These are phyloP conservation scores for Oligia latruncula DNA, from an alignment of 2,888 invertebrate species.

Conservation along the genomic window DNA sequence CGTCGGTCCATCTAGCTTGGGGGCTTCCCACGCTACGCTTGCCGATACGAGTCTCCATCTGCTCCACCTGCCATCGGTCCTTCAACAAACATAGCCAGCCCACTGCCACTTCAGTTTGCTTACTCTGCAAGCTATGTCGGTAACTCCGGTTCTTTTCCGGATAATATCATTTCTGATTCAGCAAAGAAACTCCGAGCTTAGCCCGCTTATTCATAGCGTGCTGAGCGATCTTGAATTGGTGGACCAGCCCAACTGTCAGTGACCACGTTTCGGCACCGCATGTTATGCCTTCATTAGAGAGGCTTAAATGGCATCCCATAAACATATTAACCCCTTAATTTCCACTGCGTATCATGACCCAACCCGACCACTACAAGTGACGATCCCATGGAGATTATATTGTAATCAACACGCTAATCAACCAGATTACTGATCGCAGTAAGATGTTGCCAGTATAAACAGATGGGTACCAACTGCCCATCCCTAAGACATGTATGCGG, in stretches of 20 bases:
- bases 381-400: conserved; percentile 13
- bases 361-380: conserved; percentile 4
- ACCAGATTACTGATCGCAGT: conserved; percentile 15
- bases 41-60: neutral
- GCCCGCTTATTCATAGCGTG: neutral
- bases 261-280: neutral
- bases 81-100: neutral
- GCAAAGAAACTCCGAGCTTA: neutral
- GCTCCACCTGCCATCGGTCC: neutral
- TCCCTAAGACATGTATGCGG: neutral
- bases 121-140: neutral
- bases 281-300: neutral
- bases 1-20: neutral
- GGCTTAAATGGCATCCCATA: neutral
- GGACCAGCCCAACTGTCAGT: neutral
- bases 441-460: neutral
- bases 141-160: neutral
- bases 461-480: neutral
- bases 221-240: neutral
- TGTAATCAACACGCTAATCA: conserved; percentile 36
- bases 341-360: conserved; percentile 19
- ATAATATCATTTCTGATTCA: neutral
- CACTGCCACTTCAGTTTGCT: neutral
- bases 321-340: conserved; percentile 12
- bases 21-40: neutral